Conservation (phyloP, 2,797 vertebrate species). For the Selene dorsalis region DNA sequence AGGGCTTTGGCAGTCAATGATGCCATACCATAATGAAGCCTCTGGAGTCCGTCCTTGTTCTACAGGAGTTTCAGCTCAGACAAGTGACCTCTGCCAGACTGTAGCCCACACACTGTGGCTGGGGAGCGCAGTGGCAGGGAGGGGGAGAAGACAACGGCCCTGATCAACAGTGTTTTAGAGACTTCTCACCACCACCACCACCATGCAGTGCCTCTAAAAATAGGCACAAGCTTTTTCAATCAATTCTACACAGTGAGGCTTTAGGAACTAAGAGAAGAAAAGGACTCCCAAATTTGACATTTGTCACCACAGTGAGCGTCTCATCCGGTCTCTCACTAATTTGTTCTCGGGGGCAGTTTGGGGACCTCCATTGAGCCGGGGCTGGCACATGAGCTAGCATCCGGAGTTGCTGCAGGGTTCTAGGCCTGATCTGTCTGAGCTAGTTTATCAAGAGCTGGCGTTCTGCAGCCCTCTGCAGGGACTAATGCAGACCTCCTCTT, state of each 20-base stretch:
- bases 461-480: slow-evolving; percentile 28
- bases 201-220: slow-evolving; percentile 60
- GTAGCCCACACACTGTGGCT: slow-evolving; percentile 32
- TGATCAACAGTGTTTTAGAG: slow-evolving; percentile 46
- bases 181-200: slow-evolving; percentile 49
- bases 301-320: slow-evolving; percentile 19
- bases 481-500: slow-evolving; percentile 6
- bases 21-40: slow-evolving; percentile 65
- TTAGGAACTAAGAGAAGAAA: slow-evolving; percentile 11
- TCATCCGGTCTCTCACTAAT: slow-evolving; percentile 38
- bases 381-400: slow-evolving; percentile 47
- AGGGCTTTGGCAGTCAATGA: slow-evolving; percentile 56
- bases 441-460: slow-evolving; percentile 38
- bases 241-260: slow-evolving; percentile 51
- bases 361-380: slow-evolving; percentile 15
- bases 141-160: slow-evolving; percentile 24
- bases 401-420: slow-evolving; percentile 28
- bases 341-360: slow-evolving; percentile 38
- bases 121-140: slow-evolving; percentile 18
- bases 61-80: slow-evolving; percentile 35
- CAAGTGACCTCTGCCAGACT: slow-evolving; percentile 46
- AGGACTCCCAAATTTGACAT: slow-evolving; percentile 45
- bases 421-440: slow-evolving; percentile 28
- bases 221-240: slow-evolving; percentile 60
- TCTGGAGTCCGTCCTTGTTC: slow-evolving; percentile 35